phyloP scores from a whole-genome alignment of 2,113 vertebrate genomes.

The Microtus oregoni region DNA sequence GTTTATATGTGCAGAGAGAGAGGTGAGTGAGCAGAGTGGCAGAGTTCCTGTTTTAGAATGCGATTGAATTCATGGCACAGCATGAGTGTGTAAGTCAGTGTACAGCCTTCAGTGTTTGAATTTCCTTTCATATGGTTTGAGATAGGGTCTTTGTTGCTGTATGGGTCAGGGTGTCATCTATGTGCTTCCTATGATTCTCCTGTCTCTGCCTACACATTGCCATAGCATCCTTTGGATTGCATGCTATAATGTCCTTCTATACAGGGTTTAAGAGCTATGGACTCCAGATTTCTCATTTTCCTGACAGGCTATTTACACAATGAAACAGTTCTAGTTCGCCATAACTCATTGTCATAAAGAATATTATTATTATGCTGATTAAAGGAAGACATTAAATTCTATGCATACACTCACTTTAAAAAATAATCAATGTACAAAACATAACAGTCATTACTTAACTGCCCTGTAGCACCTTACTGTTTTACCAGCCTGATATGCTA shows the following conservation, averaged over 20 bases:
- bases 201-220: background rate
- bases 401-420: background rate
- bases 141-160: background rate
- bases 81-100: background rate
- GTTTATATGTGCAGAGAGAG: background rate
- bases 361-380: background rate
- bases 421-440: background rate
- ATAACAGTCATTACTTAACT: background rate
- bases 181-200: background rate
- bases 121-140: background rate
- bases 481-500: background rate
- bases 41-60: background rate
- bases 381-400: slow-evolving; percentile 28
- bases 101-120: fast-evolving
- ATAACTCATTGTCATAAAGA: background rate
- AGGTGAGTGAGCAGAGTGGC: background rate
- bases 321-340: background rate
- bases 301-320: background rate
- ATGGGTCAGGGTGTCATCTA: no score
- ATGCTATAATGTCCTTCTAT: background rate
- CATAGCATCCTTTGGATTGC: background rate
- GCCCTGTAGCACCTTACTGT: background rate
- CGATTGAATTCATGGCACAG: background rate
- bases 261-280: background rate
- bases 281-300: background rate